phyloP scores from a whole-genome alignment of 1,140 invertebrate genomes.

The Pseudoatta argentina region DNA sequence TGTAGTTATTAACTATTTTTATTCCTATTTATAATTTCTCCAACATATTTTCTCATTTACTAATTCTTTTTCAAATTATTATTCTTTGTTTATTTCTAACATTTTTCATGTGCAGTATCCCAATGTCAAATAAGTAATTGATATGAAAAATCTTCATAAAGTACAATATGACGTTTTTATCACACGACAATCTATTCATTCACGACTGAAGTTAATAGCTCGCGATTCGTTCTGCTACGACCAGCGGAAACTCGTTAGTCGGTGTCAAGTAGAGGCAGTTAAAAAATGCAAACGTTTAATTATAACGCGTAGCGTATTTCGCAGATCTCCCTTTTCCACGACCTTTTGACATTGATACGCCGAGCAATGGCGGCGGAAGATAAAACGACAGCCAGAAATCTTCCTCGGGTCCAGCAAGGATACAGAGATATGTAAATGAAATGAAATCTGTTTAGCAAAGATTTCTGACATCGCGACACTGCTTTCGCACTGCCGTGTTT shows the following conservation, averaged over 20 bases:
- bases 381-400: constrained; percentile 30
- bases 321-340: constrained; percentile 11
- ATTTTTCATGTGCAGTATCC: neutral
- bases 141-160: neutral
- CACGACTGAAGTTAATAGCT: constrained; percentile 70
- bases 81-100: neutral
- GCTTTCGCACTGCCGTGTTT: neutral
- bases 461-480: constrained; percentile 17
- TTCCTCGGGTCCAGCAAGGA: neutral
- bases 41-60: neutral
- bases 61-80: neutral
- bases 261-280: constrained; percentile 75
- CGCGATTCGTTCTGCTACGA: constrained; percentile 40
- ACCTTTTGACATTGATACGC: constrained; percentile 49
- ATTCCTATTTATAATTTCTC: constrained; percentile 2
- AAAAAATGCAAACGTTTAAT: constrained; percentile 78
- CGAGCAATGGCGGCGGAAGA: constrained; percentile 13
- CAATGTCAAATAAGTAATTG: constrained; percentile 17
- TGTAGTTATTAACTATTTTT: neutral
- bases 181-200: constrained; percentile 37
- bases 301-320: constrained; percentile 39
- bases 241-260: constrained; percentile 65
- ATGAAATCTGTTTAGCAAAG: constrained; percentile 31
- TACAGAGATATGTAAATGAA: constrained; percentile 37
- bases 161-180: constrained; percentile 32